Conservation (phyloP, 2,113 vertebrate genomes). For the Chaenogobius annularis region DNA sequence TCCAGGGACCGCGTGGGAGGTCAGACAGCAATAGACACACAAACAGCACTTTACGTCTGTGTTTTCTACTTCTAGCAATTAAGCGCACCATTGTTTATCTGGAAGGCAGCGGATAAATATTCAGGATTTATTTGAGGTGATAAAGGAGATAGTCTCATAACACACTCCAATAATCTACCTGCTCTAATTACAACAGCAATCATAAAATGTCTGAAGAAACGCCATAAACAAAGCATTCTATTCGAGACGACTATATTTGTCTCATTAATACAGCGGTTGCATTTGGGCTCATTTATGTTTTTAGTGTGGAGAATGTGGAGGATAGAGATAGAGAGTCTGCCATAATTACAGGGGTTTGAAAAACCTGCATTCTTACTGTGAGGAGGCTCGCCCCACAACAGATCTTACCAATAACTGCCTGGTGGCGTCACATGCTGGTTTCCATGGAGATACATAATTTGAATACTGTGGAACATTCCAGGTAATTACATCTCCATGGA, state of each 20-base stretch:
- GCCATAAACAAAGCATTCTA: conserved; percentile 75
- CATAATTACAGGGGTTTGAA: too few relatives aligned
- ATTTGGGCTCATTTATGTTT: conserved; percentile 15
- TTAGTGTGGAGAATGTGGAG: conserved; percentile 31
- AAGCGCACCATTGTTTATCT: conserved; percentile 67
- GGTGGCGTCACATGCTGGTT: too few relatives aligned
- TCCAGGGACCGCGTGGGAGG: conserved; percentile 4
- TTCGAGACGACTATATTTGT: conserved; percentile 62
- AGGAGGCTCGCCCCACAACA: too few relatives aligned
- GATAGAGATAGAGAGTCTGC: not conserved
- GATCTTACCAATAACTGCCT: too few relatives aligned
- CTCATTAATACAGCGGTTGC: conserved; percentile 67
- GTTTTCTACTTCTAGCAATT: conserved; percentile 63
- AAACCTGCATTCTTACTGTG: too few relatives aligned
- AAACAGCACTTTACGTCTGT: conserved; percentile 23
- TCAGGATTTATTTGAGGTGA: conserved; percentile 77
- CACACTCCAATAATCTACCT: conserved; percentile 76
- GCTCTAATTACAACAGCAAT: conserved; percentile 78
- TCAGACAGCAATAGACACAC: not conserved
- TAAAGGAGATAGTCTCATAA: conserved; percentile 78
- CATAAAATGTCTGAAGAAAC: conserved; percentile 76
- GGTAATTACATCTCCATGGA: too few relatives aligned
- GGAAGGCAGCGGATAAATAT: conserved; percentile 71
- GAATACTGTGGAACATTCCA: too few relatives aligned
- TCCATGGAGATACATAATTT: too few relatives aligned